These are phyloP conservation scores for Callaeas wilsoni DNA, from an alignment of 2,113 vertebrate genomes.

Conservation along the genomic window DNA sequence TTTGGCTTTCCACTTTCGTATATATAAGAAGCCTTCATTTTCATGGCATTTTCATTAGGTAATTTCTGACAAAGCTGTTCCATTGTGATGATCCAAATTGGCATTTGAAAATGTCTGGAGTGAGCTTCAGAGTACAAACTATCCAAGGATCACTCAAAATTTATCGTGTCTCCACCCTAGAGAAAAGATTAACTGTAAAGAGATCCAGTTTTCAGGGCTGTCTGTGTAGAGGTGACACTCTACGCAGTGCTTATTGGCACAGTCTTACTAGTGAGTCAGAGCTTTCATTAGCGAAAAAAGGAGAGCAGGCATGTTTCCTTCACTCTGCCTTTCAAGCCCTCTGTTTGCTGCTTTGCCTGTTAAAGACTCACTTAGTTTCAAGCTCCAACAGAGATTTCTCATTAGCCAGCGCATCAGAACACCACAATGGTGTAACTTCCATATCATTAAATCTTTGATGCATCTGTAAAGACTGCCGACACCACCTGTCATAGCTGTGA, in stretches of 20 bases:
- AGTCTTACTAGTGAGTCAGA: background rate
- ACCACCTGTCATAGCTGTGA: conserved; percentile 23
- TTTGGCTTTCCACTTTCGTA: background rate
- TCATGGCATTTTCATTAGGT: background rate
- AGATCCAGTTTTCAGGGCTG: background rate
- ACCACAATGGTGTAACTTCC: background rate
- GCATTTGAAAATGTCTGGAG: background rate
- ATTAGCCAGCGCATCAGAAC: background rate
- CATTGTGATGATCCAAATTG: background rate
- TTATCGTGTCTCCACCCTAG: background rate
- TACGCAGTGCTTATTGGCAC: background rate
- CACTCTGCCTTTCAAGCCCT: conserved; percentile 5
- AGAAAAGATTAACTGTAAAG: background rate
- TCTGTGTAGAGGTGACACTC: background rate
- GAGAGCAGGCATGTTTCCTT: background rate
- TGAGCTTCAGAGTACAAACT: background rate
- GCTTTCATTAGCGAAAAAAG: background rate
- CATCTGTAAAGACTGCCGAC: background rate
- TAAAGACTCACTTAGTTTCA: conserved; percentile 34
- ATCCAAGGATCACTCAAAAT: background rate
- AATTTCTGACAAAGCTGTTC: background rate
- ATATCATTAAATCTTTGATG: conserved; percentile 47
- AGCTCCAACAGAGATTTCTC: conserved; percentile 36
- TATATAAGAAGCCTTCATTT: background rate
- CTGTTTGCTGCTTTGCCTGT: conserved; percentile 23